Evolutionary conservation across 2,113 vertebrate genomes (phyloP), one percentile per base, ranked within the genome.

Genomic region (Cephalopterus ornatus): DNA sequence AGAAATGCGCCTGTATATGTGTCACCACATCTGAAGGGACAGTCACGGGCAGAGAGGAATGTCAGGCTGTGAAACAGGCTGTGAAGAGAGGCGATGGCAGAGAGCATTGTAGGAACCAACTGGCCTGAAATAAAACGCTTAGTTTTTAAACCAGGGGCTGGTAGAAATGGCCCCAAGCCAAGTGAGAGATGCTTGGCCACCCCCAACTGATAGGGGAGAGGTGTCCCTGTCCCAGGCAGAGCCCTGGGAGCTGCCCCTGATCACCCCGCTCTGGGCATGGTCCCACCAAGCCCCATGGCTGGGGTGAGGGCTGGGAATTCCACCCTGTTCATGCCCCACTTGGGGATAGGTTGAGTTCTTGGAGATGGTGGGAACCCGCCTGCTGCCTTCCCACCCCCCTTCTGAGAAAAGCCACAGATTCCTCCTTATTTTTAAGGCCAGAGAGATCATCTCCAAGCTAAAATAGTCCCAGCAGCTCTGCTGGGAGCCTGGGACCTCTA

Each of bases 341-440:
- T 2, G 0, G 6, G 27, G 39, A 71, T 71, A 6, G 1, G 8
- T 6, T 70, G 44, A 63, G 23, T 11, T 86, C 72, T 63, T 20
- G 14, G 23, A 77, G 50, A 33, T 2, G 0, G 5, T 12, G 2
- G 59, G 79, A 97, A 74, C 35, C 3, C 0, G 1, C 6, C 24
- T 0, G 1, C 65, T 88, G 76, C 55, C 81, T 95, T 90, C 85
- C 76, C 85, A 84, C 12, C 28, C 86, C 35, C 82, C 66, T 72
- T 61, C 72, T 0, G 2, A 81, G 83, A 88, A 74, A 93, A 93
- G 42, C 42, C 68, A 68, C 8, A 4, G 47, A 89, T 92, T 89
- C 93, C 74, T 96, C 42, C 74, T 23, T 61, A 82, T 85, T 96
- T 97, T 89, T 94, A 91, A 95, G 87, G 91, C 87, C 89, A 93